A percentile compares a stretch with the other conserved stretches of the same genome.
phyloP scores from a whole-genome alignment of 1,140 invertebrate genomes.

The Leptinotarsa defecta region DNA sequence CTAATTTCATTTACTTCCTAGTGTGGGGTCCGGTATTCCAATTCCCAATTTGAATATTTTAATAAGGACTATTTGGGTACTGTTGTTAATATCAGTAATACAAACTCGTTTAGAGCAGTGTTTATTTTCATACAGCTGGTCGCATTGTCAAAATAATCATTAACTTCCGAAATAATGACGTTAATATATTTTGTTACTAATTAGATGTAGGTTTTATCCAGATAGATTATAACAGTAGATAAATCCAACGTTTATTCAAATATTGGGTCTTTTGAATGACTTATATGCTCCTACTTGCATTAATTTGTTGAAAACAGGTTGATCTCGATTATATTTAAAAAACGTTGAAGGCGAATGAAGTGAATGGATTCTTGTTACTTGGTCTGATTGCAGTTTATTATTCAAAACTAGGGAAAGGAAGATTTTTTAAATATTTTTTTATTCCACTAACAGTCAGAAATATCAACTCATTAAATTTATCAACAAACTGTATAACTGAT shows the following conservation, averaged over 20 bases:
- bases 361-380: too few species aligned
- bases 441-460: too few species aligned
- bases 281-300: too few species aligned
- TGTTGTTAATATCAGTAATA: neutral
- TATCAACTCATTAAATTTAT: too few species aligned
- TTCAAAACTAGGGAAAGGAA: too few species aligned
- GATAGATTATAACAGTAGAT: conserved; percentile 14
- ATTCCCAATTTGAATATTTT: conserved; percentile 9
- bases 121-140: conserved; percentile 12
- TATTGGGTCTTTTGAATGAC: neutral
- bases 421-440: too few species aligned
- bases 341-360: too few species aligned
- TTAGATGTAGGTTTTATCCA: conserved; percentile 18
- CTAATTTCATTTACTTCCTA: neutral
- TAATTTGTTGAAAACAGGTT: too few species aligned
- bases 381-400: too few species aligned
- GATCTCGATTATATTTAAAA: too few species aligned
- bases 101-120: neutral
- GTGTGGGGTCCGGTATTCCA: conserved; percentile 6
- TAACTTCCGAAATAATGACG: conserved; percentile 33
- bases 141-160: conserved; percentile 27
- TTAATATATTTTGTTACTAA: conserved; percentile 33
- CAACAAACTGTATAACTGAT: too few species aligned
- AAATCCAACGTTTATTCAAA: conserved; percentile 17
- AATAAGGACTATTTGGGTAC: conserved; percentile 4